Base-by-base conservation (phyloP, 2,888 invertebrate genomes). In the Patella ulyssiponensis region DNA sequence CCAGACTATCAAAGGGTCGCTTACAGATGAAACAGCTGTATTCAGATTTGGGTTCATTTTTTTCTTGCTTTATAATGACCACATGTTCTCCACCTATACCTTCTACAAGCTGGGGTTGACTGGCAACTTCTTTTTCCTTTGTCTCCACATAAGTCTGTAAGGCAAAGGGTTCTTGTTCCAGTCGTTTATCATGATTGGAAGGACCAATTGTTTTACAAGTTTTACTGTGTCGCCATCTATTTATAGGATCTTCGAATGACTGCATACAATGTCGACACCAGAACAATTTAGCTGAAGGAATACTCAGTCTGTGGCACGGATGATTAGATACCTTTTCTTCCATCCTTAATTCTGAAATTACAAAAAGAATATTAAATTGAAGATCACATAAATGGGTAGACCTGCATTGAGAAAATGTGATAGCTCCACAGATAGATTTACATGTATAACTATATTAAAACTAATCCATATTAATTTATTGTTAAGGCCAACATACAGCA, bases 261-360 rank as follows among this genome's bases (percentile, higher is more conserved):
- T 86, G 84, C 87, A 88, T 88, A 78, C 89, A 89, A 80, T 89
- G 89, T 4, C 89, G 85, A 77, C 89, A 89, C 88, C 88, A 88
- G 80, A 88, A 89, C 9, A 87, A 77, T 71, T 86, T 86, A 20
- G 87, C 87, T 76, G 86, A 84, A 51, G 89, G 88, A 20, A 88
- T 86, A 80, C 89, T 89, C 73, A 89, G 84, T 73, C 87, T 84
- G 81, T 89, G 89, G 80, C 89, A 89, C 56, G 89, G 89, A 77
- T 89, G 89, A n/a, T 80, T 81, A n/a, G 85, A 82, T 12, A 81
- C 56, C 58, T 71, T 79, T 64, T 79, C 79, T 58, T 64, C 64
- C 69, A 69, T 44, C 14, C 12, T 58, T 56, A 20, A 1, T 27
- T 56, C n/a, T 11, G 44, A 5, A 73, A 20, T 52, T 69, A 33